phyloP scores from a whole-genome alignment of 2,888 invertebrate genomes.

The Imbricaverruca yamaguchii region DNA sequence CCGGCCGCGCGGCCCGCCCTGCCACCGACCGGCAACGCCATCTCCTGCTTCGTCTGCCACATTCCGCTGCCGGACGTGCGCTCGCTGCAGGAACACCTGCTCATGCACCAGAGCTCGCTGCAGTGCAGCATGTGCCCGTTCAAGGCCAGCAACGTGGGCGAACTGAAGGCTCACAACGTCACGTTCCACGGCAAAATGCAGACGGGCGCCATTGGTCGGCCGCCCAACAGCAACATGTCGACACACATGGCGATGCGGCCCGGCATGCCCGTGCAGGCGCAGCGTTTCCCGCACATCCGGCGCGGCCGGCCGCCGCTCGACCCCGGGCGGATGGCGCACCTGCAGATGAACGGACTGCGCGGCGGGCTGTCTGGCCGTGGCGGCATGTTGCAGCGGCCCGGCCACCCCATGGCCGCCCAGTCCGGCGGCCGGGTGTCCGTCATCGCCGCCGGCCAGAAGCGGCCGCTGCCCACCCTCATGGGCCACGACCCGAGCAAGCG shows the following conservation, averaged over 20 bases:
- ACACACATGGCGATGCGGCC: neutral
- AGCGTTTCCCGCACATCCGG: neutral
- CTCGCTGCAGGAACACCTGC: constrained; percentile 10
- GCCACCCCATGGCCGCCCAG: constrained; percentile 46
- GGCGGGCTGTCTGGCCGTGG: constrained; percentile 31
- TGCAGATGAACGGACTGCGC: constrained; percentile 37
- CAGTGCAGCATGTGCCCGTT: constrained; percentile 23
- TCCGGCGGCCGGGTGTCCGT: constrained; percentile 26
- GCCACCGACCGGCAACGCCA: neutral
- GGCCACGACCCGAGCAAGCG: constrained; percentile 39
- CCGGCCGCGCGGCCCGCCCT: neutral
- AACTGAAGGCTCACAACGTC: constrained; percentile 7
- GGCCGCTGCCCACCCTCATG: constrained; percentile 8
- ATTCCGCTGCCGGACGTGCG: neutral
- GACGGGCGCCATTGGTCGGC: neutral
- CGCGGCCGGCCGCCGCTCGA: neutral
- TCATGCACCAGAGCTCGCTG: neutral
- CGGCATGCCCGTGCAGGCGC: neutral
- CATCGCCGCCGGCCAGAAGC: constrained; percentile 25
- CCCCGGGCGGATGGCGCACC: neutral
- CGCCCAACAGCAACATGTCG: constrained; percentile 15
- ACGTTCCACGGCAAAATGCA: constrained; percentile 20
- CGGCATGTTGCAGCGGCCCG: constrained; percentile 31
- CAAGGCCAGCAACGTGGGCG: neutral
- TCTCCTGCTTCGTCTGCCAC: constrained; percentile 8